Base-by-base conservation (phyloP, 2,797 vertebrate species). In the Labeo calbasu region DNA sequence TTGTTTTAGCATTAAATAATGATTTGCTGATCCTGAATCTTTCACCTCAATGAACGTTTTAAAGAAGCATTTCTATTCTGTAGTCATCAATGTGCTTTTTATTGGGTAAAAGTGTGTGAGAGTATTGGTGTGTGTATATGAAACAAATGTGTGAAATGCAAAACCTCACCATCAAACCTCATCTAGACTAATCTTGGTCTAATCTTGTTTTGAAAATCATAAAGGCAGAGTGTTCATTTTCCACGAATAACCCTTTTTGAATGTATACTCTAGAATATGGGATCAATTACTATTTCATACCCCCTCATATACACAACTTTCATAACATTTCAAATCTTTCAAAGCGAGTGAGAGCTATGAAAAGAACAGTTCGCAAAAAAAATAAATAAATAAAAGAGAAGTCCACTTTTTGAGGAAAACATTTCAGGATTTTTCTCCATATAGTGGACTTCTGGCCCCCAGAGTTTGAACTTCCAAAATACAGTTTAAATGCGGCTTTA, bases 111-210 rank as follows among this genome's bases (percentile, higher is more conserved):
- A 36, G 17, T 50, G 59, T n/a, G 3, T 65, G 61, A 79, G 43
- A 65, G 11, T 75, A 28, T 55, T 55, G 19, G 51, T 4, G 10
- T 50, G 23, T 48, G 10, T 1, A 1, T 50, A 25, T 32, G 23
- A 78, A 61, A 59, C 48, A 9, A 63, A 63, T 53, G 28, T 53
- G 63, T 68, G 28, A 32, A 32, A 32, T 32, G 28, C 28, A 32
- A 32, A 32, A 32, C 28, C 28, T 32, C 28, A 32, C 28, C 28
- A 28, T 28, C 28, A 1, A 28, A 28, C 28, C 28, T 32, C 36
- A 93, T 92, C 88, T 48, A 86, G 76, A 92, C 91, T 46, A 46
- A 9, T 90, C 85, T 75, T 68, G 91, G 11, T 79, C 3, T 36
- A 14, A 21, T 7, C 5, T 66, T 51, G 11, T 13, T 65, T 66